Evolutionary conservation across 2,888 invertebrate genomes (phyloP), one percentile per base, ranked within the genome.

Genomic region (Euplexia lucipara): DNA sequence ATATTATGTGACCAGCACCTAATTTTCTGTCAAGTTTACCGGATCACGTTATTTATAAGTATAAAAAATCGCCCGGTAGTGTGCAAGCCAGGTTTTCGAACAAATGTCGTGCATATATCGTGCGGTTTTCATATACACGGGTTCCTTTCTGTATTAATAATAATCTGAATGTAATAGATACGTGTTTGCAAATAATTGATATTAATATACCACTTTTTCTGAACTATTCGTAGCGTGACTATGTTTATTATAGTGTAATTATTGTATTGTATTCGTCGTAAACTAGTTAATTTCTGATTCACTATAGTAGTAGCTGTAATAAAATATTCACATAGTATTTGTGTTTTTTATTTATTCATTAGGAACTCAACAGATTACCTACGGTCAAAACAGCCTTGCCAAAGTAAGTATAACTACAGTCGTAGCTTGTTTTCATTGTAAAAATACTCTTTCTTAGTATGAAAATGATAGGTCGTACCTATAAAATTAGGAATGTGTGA

Each of bases 291-390:
- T 64, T 70, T 57, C 54, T 69, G 26, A 67, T 63, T 62, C 63
- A 73, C 44, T 67, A 52, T 70, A 42, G 64, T 72, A 67, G 56
- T 35, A 70, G n/a, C 22, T 56, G 51, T 64, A 81, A 78, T 81
- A 75, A 81, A 79, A 58, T 75, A 81, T 78, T 75, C 49, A 64
- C 64, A 59, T 71, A 75, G 32, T 26, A 78, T 42, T n/a, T n/a
- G 8, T 39, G 30, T 47, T 30, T 78, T 63, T 51, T n/a, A 8
- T 71, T 60, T 39, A 32, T 22, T 16, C 14, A 30, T 16, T 20
- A 60, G 3, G 16, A 7, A 20, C 20, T 12, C n/a, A n/a, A 0
- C 10, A 10, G 12, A 52, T n/a, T n/a, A n/a, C n/a, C n/a, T n/a
- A n/a, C n/a, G n/a, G n/a, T n/a, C n/a, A n/a, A n/a, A n/a, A n/a